Conservation (phyloP, 1,140 invertebrate species). For the Oppia nitens region DNA sequence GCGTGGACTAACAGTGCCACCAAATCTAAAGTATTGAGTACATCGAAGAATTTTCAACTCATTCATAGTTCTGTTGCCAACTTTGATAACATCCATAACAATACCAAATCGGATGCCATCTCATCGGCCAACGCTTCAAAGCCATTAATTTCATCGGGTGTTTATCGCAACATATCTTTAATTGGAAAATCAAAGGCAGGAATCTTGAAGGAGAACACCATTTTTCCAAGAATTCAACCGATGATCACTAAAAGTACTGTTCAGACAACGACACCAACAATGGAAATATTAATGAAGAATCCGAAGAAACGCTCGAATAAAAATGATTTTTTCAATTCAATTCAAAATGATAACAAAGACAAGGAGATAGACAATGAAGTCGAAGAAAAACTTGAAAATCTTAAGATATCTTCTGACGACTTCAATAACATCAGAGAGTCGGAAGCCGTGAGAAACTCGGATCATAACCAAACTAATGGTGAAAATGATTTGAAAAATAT, state of each 20-base stretch:
- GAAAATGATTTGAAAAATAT: not conserved
- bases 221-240: conserved; percentile 11
- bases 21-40: not conserved
- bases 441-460: not conserved
- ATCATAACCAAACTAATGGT: not conserved
- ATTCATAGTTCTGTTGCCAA: not conserved
- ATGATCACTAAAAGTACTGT: not conserved
- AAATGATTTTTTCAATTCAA: conserved; percentile 27
- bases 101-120: not conserved
- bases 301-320: conserved; percentile 27
- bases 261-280: conserved; percentile 22
- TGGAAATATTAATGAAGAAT: conserved; percentile 28
- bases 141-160: not conserved
- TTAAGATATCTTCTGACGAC: not conserved
- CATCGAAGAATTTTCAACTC: not conserved
- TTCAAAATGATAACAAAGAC: conserved; percentile 22
- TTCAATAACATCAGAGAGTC: not conserved
- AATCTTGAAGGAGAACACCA: not conserved
- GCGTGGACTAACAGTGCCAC: not conserved
- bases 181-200: not conserved
- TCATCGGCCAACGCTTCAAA: not conserved
- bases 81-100: not conserved
- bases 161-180: not conserved
- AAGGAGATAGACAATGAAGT: not conserved
- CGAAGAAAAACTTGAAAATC: not conserved